Conservation (phyloP, 92 coral and sea anemone species). For the Pocillopora meandrina region DNA sequence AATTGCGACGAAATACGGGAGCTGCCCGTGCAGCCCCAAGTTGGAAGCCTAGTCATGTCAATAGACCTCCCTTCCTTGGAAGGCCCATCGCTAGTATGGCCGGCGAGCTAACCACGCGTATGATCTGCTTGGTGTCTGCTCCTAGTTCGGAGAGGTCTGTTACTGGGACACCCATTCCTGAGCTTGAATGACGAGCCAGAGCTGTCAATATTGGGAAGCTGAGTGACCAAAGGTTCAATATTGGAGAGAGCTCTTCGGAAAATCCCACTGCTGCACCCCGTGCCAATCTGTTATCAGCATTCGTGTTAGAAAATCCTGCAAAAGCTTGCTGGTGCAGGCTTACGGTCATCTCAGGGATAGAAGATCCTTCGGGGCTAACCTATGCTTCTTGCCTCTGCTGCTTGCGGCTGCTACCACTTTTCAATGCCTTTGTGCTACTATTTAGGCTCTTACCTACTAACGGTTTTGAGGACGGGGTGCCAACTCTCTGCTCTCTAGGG, state of each 20-base stretch:
- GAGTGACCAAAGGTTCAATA: constrained; percentile 42
- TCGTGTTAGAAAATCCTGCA: constrained; percentile 21
- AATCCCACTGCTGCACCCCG: constrained; percentile 41
- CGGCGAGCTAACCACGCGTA: constrained; percentile 88
- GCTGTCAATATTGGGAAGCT: constrained; percentile 85
- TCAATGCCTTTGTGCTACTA: background rate
- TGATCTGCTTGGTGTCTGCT: constrained; percentile 70
- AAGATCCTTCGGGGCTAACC: constrained; percentile 11
- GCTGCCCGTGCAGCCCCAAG: constrained; percentile 47
- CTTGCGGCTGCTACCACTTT: background rate
- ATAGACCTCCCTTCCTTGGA: constrained; percentile 65
- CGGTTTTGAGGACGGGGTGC: background rate
- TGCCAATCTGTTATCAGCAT: constrained; percentile 7
- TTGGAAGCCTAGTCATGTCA: constrained; percentile 58
- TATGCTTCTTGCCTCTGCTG: background rate
- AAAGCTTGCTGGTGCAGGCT: constrained; percentile 33
- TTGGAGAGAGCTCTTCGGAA: constrained; percentile 75
- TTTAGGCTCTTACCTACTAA: background rate
- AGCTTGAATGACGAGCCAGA: constrained; percentile 74
- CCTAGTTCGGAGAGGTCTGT: constrained; percentile 54
- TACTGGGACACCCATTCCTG: constrained; percentile 62
- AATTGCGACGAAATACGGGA: constrained; percentile 59
- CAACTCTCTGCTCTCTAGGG: constrained; percentile 4
- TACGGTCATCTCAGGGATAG: constrained; percentile 34
- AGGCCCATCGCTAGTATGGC: constrained; percentile 90